phyloP scores from a whole-genome alignment of 1,140 invertebrate species.

The Pygmarrhopalites habei region DNA sequence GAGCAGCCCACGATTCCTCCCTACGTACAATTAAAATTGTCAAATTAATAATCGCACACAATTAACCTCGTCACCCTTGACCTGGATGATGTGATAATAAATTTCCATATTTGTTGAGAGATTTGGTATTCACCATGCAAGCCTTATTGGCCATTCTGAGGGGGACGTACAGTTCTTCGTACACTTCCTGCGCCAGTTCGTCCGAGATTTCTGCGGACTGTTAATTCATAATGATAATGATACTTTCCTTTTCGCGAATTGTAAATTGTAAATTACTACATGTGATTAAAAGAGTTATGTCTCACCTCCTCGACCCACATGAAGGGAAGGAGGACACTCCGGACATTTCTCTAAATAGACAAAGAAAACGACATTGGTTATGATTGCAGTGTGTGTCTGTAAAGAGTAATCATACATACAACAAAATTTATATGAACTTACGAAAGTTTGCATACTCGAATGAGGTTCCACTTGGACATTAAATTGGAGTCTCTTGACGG shows the following conservation, averaged over 20 bases:
- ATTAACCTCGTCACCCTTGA: too few species aligned
- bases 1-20: slow-evolving; percentile 23
- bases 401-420: too few species aligned
- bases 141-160: slow-evolving; percentile 29
- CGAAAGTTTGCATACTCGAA: slow-evolving; percentile 34
- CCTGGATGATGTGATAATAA: too few species aligned
- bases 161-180: slow-evolving; percentile 20
- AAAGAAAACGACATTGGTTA: too few species aligned
- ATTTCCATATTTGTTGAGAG: too few species aligned
- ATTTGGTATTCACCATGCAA: too few species aligned
- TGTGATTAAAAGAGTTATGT: not conserved
- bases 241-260: not conserved
- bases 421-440: too few species aligned
- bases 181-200: slow-evolving; percentile 15
- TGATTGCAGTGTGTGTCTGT: too few species aligned
- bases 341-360: slow-evolving; percentile 24
- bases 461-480: slow-evolving; percentile 40
- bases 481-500: slow-evolving; percentile 41
- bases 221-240: not conserved
- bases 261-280: not conserved
- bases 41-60: too few species aligned
- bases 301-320: slow-evolving; percentile 39
- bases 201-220: slow-evolving; percentile 30
- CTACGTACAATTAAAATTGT: too few species aligned
- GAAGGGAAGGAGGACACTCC: slow-evolving; percentile 28